phyloP scores from a whole-genome alignment of 2,113 vertebrate genomes.

The Crotalus tigris region DNA sequence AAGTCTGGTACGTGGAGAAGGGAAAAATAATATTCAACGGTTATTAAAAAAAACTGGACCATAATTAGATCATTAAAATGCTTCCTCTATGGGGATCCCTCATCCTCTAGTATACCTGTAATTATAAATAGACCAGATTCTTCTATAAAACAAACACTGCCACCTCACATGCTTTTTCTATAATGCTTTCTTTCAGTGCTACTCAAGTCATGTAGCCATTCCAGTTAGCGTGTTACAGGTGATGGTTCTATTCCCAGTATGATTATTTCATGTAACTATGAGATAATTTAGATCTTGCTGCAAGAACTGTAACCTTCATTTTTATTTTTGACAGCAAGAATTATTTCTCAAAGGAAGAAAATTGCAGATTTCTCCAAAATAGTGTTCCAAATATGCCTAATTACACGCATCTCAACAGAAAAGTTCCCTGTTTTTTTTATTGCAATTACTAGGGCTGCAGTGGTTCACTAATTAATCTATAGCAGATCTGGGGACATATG shows the following conservation, averaged over 20 bases:
- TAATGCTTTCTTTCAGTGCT: neutral
- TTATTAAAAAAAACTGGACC: neutral
- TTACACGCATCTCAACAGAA: conserved; percentile 11
- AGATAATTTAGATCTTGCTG: conserved; percentile 1
- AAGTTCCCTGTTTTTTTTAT: neutral
- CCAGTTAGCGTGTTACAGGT: neutral
- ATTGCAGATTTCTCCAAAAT: neutral
- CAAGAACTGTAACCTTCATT: neutral
- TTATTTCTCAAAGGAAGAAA: neutral
- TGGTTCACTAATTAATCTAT: neutral
- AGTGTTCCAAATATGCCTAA: conserved; percentile 16
- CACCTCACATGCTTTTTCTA: neutral
- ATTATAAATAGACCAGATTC: neutral
- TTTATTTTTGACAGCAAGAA: neutral
- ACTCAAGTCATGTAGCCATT: neutral
- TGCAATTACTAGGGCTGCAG: neutral
- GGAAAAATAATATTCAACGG: neutral
- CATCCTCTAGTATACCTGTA: neutral
- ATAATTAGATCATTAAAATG: neutral
- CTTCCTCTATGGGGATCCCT: neutral
- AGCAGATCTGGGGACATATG: neutral
- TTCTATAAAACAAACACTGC: conserved; percentile 9
- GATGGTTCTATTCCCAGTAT: conserved; percentile 6
- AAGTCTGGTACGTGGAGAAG: neutral
- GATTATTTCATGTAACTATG: neutral